Evolutionary conservation across 2,113 vertebrate species (phyloP), one percentile per base, ranked within the genome.

Genomic region (Malurus elegans): DNA sequence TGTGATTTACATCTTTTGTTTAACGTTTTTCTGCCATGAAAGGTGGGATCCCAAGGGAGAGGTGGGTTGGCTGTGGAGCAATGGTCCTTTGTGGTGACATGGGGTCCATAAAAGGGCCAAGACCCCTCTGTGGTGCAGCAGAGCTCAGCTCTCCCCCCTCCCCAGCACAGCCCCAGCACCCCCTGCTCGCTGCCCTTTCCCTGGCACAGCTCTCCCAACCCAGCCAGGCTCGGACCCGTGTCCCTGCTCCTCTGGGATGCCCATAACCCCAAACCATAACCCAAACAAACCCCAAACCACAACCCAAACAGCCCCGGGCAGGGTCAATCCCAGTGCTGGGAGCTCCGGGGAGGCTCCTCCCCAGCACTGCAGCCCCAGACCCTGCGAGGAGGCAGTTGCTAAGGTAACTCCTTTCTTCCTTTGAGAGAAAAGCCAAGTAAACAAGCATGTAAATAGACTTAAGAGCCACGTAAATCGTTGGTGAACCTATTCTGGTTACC

Each of bases 371-470:
- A 92, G 85, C 74, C 94, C 95, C 50, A 91, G 76, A 60, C 73
- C 95, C 93, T 78, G 93, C 66, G 78, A 96, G 87, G 74, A 91
- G 76, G 82, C 95, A 94, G 98, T 98, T 98, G 97, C 97, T 97
- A 98, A 88, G 97, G 98, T 97, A 98, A 98, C 97, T 96, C 81
- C 72, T 94, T 84, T 91, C 86, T 96, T 96, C 91, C 92, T 97
- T 89, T 21, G 88, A 94, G 96, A 95, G 96, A 97, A 96, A 95
- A 98, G 95, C 96, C 96, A 95, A 97, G 97, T 97, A 98, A 98
- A 97, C 97, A 98, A 97, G 98, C 96, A 97, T 97, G 97, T 97
- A 98, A 97, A 98, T 97, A 94, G 96, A 96, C 95, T 96, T 97
- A 56, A 92, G 97, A 95, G 91, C 97, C 97, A 97, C 97, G 88